Evolutionary conservation across 64 coral and sea anemone species (phyloP), one percentile per base, ranked within the genome.

Genomic region (Montipora foliosa): DNA sequence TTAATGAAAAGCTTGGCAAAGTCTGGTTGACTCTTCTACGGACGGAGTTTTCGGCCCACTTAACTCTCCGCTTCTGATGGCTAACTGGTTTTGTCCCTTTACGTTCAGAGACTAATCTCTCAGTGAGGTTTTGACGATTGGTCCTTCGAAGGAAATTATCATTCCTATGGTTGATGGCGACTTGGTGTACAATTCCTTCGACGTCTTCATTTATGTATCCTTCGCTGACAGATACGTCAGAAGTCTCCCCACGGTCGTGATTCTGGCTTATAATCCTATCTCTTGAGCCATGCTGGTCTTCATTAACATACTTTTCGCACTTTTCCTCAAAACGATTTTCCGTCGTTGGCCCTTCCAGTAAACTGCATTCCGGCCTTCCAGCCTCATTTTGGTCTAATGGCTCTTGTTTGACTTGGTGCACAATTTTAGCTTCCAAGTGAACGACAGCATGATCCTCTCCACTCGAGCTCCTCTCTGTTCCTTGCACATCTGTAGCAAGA

Each of bases 401-500:
- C 47, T 86, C 82, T 86, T 48, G n/a, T 50, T 86, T 86, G 46
- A 86, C 71, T 67, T 45, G 67, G 44, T 72, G 46, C 37, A 86
- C 70, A 71, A 86, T 69, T 46, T 16, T 48, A 50, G 46, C 46
- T 49, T 86, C 66, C 46, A 86, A 22, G 5, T 86, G 82, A 3
- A 86, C 82, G 0, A 71, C 44, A 72, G 62, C n/a, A 19, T 71
- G 64, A 13, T 46, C 82, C 47, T 84, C 81, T 2, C n/a, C 20
- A 37, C 37, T 37, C 37, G 37, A 37, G 16, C 2, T 86, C 45
- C 49, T 68, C 46, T 86, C 64, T 5, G 46, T 67, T 2, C 17
- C 47, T 50, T 70, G 19, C n/a, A 47, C 46, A 86, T 67, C 82
- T 86, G 66, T 21, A 68, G 61, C 24, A 49, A 45, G 5, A 45